Evolutionary conservation across 2,888 invertebrate genomes (phyloP).

Genomic region (Mantis religiosa): DNA sequence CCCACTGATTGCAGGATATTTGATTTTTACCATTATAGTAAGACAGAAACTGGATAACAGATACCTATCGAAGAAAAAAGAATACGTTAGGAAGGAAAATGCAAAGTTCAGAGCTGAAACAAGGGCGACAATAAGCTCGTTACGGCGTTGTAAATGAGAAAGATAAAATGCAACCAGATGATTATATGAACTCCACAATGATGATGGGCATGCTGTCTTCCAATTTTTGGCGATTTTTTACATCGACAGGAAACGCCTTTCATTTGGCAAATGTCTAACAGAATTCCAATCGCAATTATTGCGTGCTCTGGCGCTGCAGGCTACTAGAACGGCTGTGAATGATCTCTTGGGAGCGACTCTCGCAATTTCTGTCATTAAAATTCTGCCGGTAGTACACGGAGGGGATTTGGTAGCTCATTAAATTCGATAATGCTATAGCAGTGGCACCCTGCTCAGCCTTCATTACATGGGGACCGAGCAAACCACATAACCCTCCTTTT

Average conservation of each 20-base stretch:
- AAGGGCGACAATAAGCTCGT: too few relatives aligned
- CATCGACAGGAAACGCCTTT: neutral
- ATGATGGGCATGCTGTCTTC: neutral
- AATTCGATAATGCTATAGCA: neutral
- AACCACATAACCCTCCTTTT: neutral
- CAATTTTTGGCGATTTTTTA: neutral
- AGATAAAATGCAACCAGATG: neutral
- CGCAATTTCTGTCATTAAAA: neutral
- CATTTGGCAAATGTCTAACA: neutral
- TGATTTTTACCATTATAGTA: too few relatives aligned
- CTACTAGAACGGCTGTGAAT: neutral
- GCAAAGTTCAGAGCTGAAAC: too few relatives aligned
- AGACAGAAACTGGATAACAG: too few relatives aligned
- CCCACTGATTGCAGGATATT: too few relatives aligned
- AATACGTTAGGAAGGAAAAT: too few relatives aligned
- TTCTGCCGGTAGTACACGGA: neutral
- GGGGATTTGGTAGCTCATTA: neutral
- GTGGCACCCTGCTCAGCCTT: neutral
- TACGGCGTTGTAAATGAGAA: too few relatives aligned
- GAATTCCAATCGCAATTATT: neutral
- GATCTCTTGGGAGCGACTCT: neutral
- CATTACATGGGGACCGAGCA: neutral
- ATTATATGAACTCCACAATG: neutral
- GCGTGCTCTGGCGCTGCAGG: neutral
- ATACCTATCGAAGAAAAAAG: too few relatives aligned